phyloP scores from a whole-genome alignment of 2,113 vertebrate genomes.

The Nycticryphes semicollaris region DNA sequence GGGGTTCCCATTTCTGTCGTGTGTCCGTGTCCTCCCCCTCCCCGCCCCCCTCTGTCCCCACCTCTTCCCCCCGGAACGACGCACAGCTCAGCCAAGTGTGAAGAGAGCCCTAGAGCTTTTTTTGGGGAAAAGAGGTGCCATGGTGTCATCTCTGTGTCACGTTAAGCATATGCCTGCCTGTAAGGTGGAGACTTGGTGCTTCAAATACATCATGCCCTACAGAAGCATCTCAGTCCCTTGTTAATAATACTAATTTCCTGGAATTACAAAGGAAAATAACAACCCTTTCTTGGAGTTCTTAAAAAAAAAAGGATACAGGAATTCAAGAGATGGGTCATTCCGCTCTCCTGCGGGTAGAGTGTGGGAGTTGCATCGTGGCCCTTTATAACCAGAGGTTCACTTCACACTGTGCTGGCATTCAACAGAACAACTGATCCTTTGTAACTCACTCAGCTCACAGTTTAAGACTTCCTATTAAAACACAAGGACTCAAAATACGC shows the following conservation, averaged over 20 bases:
- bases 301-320: not conserved
- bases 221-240: not conserved
- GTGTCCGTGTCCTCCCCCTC: no score
- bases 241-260: not conserved
- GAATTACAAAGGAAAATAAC: not conserved
- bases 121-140: accelerated
- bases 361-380: not conserved
- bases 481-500: not conserved
- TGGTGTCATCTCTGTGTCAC: not conserved
- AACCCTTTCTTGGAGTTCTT: not conserved
- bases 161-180: accelerated
- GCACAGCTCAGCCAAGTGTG: accelerated
- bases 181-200: not conserved
- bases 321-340: not conserved
- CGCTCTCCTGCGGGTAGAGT: accelerated
- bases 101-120: not conserved
- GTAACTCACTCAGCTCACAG: not conserved
- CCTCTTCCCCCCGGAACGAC: no score
- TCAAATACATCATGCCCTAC: not conserved
- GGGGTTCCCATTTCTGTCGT: not conserved
- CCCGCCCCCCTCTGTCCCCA: no score
- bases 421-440: not conserved
- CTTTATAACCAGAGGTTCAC: not conserved
- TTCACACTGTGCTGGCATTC: accelerated
- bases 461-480: not conserved